Evolutionary conservation across 2,113 vertebrate species (phyloP).

Genomic region (Sarotherodon lohbergeri): DNA sequence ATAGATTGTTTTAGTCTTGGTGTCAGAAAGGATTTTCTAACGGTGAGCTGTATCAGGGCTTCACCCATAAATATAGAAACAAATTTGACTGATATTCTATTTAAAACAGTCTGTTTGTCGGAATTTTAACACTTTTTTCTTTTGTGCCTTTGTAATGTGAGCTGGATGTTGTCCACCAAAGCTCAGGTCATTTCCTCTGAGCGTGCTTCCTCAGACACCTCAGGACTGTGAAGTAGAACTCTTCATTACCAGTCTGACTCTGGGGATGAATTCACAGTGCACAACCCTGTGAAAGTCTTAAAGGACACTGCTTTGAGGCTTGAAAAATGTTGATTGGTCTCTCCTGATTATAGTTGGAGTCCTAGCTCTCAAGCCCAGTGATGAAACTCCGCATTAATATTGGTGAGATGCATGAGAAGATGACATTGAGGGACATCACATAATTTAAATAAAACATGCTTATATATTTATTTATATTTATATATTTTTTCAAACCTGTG

Average conservation of each 20-base stretch:
- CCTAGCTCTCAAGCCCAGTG: neutral
- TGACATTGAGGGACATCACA: neutral
- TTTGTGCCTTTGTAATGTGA: neutral
- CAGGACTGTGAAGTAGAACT: neutral
- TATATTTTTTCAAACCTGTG: neutral
- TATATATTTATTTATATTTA: neutral
- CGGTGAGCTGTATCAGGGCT: neutral
- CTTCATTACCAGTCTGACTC: neutral
- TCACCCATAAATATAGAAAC: neutral
- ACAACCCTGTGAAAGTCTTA: neutral
- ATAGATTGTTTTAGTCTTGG: rapidly evolving
- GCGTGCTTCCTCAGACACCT: neutral
- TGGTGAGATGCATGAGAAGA: neutral
- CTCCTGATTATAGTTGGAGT: neutral
- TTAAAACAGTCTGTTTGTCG: neutral
- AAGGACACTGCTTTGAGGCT: neutral
- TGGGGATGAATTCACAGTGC: neutral
- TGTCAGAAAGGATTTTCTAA: neutral
- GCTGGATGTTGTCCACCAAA: neutral
- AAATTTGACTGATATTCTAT: neutral
- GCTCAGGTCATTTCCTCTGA: neutral
- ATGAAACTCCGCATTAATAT: neutral
- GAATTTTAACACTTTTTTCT: neutral
- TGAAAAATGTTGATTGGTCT: neutral
- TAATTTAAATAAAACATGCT: neutral